These are phyloP conservation scores for Polypedilum vanderplanki DNA, from an alignment of 1,140 invertebrate species.

Conservation along the genomic window DNA sequence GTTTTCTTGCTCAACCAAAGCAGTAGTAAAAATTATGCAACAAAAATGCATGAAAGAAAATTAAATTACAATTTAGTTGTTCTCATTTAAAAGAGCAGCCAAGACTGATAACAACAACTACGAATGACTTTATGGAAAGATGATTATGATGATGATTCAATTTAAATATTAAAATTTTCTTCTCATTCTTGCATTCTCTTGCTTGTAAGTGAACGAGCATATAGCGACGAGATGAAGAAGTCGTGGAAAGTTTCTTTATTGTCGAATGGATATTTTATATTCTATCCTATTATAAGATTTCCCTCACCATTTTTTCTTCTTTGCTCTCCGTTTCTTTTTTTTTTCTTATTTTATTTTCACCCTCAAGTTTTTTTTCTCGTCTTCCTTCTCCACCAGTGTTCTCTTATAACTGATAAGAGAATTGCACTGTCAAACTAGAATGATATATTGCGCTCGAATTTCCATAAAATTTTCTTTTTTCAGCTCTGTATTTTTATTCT, in stretches of 20 bases:
- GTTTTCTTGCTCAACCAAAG: too few species aligned
- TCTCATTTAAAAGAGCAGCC: too few species aligned
- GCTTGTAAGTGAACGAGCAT: background rate
- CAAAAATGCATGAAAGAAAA: too few species aligned
- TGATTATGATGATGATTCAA: slow-evolving; percentile 7
- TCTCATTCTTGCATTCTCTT: too few species aligned
- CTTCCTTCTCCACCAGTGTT: background rate
- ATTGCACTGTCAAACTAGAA: slow-evolving; percentile 27
- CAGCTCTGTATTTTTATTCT: background rate
- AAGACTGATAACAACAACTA: too few species aligned
- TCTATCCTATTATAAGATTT: slow-evolving; percentile 19
- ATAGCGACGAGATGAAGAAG: slow-evolving; percentile 10
- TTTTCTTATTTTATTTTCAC: background rate
- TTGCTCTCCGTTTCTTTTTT: background rate
- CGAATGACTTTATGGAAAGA: too few species aligned
- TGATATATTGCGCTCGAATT: slow-evolving; percentile 27
- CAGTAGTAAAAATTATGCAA: too few species aligned
- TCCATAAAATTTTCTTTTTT: slow-evolving; percentile 26
- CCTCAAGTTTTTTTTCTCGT: slow-evolving; percentile 4
- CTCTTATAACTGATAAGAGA: slow-evolving; percentile 26
- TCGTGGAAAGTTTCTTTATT: slow-evolving; percentile 6
- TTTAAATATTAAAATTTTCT: slow-evolving; percentile 9
- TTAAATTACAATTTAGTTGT: too few species aligned
- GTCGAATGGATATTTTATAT: slow-evolving; percentile 14
- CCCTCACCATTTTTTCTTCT: slow-evolving; percentile 16